phyloP scores from a whole-genome alignment of 2,113 vertebrate species.

The Saguinus imperator region DNA sequence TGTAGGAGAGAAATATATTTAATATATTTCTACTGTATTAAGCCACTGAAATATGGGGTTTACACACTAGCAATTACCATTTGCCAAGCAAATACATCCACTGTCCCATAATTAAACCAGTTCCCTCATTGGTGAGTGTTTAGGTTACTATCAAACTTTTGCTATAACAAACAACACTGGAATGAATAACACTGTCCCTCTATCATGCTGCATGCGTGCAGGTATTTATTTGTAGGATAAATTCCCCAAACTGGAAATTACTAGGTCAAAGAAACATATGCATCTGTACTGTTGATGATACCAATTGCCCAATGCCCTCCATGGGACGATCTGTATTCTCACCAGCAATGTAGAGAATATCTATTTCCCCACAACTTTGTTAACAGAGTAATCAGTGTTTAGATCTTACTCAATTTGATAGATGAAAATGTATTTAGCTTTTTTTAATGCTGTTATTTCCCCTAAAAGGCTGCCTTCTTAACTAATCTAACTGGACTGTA shows the following conservation, averaged over 20 bases:
- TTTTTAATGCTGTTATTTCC: background rate
- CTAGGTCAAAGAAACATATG: background rate
- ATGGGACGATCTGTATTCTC: background rate
- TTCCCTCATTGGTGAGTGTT: background rate
- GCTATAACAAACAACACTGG: background rate
- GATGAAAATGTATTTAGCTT: background rate
- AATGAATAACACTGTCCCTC: background rate
- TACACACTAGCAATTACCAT: background rate
- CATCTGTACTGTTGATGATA: background rate
- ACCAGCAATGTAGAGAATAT: too few relatives aligned
- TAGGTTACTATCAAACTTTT: background rate
- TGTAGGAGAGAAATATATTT: background rate
- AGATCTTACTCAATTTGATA: background rate
- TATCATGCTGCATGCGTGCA: background rate
- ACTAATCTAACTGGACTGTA: background rate
- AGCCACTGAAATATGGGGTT: background rate
- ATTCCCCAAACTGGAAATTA: background rate
- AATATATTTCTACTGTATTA: background rate
- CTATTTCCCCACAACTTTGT: background rate
- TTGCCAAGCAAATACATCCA: background rate
- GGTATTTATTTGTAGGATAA: background rate
- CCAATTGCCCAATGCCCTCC: background rate
- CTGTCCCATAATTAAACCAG: background rate
- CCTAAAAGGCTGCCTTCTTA: background rate
- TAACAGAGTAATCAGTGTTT: background rate